phyloP scores from a whole-genome alignment of 2,797 vertebrate genomes.

The Spea hammondii region DNA sequence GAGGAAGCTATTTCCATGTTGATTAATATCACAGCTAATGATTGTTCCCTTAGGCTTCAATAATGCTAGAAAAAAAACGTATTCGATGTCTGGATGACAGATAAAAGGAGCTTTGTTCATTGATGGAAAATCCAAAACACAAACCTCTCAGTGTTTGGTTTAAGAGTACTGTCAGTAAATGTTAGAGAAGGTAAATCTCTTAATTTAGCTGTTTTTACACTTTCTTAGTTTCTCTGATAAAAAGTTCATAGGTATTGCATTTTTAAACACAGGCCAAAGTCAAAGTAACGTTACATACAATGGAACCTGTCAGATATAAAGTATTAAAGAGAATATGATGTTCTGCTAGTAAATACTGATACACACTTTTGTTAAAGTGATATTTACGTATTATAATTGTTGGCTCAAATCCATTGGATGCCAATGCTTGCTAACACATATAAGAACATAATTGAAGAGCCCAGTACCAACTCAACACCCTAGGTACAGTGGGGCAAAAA shows the following conservation, averaged over 20 bases:
- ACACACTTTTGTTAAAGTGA: slow-evolving; percentile 11
- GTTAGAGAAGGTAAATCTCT: slow-evolving; percentile 46
- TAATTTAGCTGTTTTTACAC: slow-evolving; percentile 44
- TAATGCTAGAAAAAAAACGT: slow-evolving; percentile 38
- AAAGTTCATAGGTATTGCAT: slow-evolving; percentile 36
- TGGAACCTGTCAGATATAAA: slow-evolving; percentile 26
- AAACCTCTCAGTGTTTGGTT: slow-evolving; percentile 46
- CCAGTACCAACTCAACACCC: no score
- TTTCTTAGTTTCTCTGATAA: slow-evolving; percentile 38
- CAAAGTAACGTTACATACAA: slow-evolving; percentile 33
- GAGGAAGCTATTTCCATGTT: slow-evolving; percentile 48
- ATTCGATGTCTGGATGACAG: slow-evolving; percentile 36
- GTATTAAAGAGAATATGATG: not conserved
- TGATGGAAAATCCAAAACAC: slow-evolving; percentile 27
- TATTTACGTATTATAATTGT: slow-evolving; percentile 3
- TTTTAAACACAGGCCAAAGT: slow-evolving; percentile 46
- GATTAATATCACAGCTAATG: slow-evolving; percentile 48
- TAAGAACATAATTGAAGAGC: no score
- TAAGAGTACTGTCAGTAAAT: slow-evolving; percentile 22
- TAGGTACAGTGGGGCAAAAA: no score
- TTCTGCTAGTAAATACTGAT: not conserved
- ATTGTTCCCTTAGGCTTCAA: slow-evolving; percentile 42
- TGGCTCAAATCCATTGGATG: not conserved
- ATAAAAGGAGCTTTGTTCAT: slow-evolving; percentile 42
- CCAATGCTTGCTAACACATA: not conserved